Conservation (phyloP, 1,140 invertebrate species). For the Lepidotrigona ventralis region DNA sequence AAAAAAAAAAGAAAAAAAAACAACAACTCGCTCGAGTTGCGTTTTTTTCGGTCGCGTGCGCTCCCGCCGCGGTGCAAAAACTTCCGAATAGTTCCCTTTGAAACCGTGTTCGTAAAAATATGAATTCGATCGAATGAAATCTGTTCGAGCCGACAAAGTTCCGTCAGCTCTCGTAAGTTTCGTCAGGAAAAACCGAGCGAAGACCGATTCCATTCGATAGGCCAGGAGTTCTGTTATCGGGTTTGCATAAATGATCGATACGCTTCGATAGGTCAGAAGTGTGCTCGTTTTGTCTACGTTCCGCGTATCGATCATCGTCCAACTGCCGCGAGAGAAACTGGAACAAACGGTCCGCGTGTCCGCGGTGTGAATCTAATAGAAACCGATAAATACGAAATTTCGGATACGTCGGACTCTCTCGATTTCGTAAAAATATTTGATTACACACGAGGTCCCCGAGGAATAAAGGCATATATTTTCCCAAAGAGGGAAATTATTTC, state of each 20-base stretch:
- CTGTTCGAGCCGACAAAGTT: neutral
- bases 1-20: neutral
- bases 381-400: neutral
- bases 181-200: neutral
- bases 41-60: neutral
- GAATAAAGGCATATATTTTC: neutral
- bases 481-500: neutral
- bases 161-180: neutral
- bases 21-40: neutral
- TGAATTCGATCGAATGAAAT: neutral
- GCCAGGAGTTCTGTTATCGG: conserved; percentile 9
- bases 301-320: conserved; percentile 30
- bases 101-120: neutral
- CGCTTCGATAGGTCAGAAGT: conserved; percentile 11
- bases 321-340: neutral
- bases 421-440: neutral
- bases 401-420: neutral
- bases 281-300: conserved; percentile 30
- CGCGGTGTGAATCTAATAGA: conserved; percentile 14
- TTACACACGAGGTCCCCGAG: neutral
- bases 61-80: neutral
- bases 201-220: neutral
- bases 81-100: neutral
- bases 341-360: conserved; percentile 3
- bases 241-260: conserved; percentile 42